Conservation (phyloP, 1,140 invertebrate species). For the Drosophila navojoa region DNA sequence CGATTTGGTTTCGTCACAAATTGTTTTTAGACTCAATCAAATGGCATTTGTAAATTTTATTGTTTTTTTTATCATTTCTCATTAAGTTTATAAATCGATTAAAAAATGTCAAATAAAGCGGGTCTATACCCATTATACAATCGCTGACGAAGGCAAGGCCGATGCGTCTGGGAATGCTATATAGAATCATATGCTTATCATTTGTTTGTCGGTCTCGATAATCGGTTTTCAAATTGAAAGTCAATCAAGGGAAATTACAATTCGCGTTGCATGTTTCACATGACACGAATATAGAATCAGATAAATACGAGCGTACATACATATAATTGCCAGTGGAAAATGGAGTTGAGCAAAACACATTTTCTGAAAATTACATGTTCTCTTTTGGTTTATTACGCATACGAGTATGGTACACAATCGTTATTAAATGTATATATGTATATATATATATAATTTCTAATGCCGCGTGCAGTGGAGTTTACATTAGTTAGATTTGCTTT, state of each 20-base stretch:
- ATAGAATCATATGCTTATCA: not conserved
- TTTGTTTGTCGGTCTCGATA: not conserved
- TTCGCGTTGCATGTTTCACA: slow-evolving; percentile 35
- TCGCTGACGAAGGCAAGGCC: not conserved
- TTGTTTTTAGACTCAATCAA: too few relatives aligned
- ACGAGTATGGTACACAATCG: slow-evolving; percentile 42
- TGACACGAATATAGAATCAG: slow-evolving; percentile 29
- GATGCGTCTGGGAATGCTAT: not conserved
- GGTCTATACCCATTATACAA: too few relatives aligned
- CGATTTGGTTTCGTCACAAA: too few relatives aligned
- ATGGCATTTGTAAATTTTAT: too few relatives aligned
- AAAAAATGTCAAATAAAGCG: too few relatives aligned
- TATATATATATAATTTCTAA: slow-evolving; percentile 4
- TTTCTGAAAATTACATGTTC: not conserved
- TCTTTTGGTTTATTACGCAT: slow-evolving; percentile 27
- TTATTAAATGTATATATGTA: not conserved
- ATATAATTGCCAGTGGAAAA: not conserved
- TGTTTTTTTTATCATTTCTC: too few relatives aligned
- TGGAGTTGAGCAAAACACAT: slow-evolving; percentile 8
- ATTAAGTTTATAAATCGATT: too few relatives aligned
- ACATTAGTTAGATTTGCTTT: slow-evolving; percentile 8
- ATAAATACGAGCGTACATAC: not conserved
- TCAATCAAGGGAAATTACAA: slow-evolving; percentile 17
- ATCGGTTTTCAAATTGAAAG: slow-evolving; percentile 26
- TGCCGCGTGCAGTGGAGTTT: slow-evolving; percentile 13